A percentile compares a stretch with the other conserved stretches of the same genome.
Evolutionary conservation across 2,888 invertebrate genomes (phyloP).

Genomic region (Caenorhabditis afra): DNA sequence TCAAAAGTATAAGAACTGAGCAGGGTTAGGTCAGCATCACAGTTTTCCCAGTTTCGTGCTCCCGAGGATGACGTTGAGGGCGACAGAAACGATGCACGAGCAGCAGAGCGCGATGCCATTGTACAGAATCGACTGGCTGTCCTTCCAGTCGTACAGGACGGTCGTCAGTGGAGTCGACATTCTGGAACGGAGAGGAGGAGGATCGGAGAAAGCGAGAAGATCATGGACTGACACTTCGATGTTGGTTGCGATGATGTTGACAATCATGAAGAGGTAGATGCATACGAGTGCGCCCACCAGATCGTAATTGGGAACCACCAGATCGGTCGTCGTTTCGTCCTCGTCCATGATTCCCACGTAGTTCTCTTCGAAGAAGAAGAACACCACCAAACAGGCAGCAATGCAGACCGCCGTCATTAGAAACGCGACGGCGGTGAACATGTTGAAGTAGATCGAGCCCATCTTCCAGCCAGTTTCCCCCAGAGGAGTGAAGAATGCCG

Average conservation of each 20-base stretch:
- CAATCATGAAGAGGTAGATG: slow-evolving; percentile 60
- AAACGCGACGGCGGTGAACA: slow-evolving; percentile 65
- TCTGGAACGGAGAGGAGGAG: slow-evolving; percentile 23
- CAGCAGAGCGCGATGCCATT: slow-evolving; percentile 61
- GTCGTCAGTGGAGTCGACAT: slow-evolving; percentile 66
- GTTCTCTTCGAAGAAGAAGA: slow-evolving; percentile 63
- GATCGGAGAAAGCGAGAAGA: not conserved
- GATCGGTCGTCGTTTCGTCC: slow-evolving; percentile 18
- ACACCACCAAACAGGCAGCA: slow-evolving; percentile 47
- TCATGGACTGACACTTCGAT: slow-evolving; percentile 63
- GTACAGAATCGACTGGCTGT: slow-evolving; percentile 62
- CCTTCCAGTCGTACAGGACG: slow-evolving; percentile 66
- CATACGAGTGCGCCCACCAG: slow-evolving; percentile 40
- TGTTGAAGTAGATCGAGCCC: slow-evolving; percentile 39
- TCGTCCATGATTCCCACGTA: slow-evolving; percentile 66
- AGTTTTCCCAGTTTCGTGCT: slow-evolving; percentile 60
- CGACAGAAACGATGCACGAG: slow-evolving; percentile 61
- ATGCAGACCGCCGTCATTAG: slow-evolving; percentile 59
- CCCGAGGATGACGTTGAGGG: slow-evolving; percentile 58
- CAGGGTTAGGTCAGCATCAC: slow-evolving; percentile 47
- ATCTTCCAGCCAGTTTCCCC: slow-evolving; percentile 54
- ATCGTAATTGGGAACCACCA: slow-evolving; percentile 56
- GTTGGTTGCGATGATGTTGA: slow-evolving; percentile 54
- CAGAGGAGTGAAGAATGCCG: slow-evolving; percentile 64
- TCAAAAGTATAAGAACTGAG: slow-evolving; percentile 40